Evolutionary conservation across 2,113 vertebrate genomes (phyloP).

Genomic region (Entomyzon cyanotis): DNA sequence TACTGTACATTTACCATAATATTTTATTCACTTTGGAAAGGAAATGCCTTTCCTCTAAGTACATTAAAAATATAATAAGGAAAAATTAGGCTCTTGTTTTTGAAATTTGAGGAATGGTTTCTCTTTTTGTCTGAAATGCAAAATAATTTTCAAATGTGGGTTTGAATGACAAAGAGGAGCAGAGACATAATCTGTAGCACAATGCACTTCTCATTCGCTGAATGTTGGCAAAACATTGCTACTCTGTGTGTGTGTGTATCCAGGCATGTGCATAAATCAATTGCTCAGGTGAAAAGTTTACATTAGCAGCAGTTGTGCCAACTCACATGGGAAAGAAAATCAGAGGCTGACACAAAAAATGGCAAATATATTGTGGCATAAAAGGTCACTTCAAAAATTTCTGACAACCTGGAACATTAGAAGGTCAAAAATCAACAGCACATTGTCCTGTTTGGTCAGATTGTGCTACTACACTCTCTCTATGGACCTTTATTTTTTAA

Average conservation of each 20-base stretch:
- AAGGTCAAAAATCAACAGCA: constrained; percentile 64
- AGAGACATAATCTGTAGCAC: neutral
- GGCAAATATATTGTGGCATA: constrained; percentile 28
- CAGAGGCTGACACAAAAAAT: constrained; percentile 46
- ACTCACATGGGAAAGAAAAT: neutral
- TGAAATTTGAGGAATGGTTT: neutral
- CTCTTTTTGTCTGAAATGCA: neutral
- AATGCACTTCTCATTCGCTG: neutral
- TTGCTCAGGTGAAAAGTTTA: constrained; percentile 48
- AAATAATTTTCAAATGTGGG: neutral
- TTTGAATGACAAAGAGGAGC: neutral
- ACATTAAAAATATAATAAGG: neutral
- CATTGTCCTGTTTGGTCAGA: constrained; percentile 24
- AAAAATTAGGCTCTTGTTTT: neutral
- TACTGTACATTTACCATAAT: neutral
- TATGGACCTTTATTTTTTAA: constrained; percentile 11
- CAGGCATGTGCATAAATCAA: neutral
- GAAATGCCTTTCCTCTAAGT: neutral
- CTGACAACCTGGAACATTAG: constrained; percentile 48
- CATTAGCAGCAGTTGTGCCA: neutral
- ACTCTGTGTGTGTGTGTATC: neutral
- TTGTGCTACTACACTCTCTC: neutral
- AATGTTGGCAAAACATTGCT: neutral
- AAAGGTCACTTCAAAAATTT: constrained; percentile 65
- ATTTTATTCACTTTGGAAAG: neutral